phyloP scores from a whole-genome alignment of 2,113 vertebrate genomes.

The Leptobrachium ailaonicum region DNA sequence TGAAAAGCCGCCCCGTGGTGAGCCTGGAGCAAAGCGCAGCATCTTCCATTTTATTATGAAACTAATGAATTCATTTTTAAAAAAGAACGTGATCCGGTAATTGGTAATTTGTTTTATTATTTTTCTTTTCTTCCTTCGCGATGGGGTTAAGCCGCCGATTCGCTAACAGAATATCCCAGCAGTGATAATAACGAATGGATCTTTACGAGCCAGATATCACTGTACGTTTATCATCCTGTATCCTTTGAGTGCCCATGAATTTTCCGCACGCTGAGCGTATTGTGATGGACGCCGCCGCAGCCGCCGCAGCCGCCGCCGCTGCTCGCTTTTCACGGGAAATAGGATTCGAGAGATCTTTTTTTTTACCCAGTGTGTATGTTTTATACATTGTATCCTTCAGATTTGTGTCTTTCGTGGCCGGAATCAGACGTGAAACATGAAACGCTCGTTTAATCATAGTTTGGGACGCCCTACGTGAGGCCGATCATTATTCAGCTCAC shows the following conservation, averaged over 20 bases:
- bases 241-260: constrained; percentile 35
- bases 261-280: not conserved
- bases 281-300: constrained; percentile 12
- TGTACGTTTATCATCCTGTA: constrained; percentile 26
- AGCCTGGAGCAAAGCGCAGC: no score
- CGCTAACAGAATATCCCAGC: constrained; percentile 9
- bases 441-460: constrained; percentile 42
- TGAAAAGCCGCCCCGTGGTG: no score
- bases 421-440: constrained; percentile 28
- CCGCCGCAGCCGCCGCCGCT: not conserved
- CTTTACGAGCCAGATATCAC: not conserved
- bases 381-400: constrained; percentile 18
- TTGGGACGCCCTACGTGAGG: constrained; percentile 8
- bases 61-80: no score
- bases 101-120: no score
- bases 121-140: no score
- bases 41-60: no score
- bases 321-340: not conserved
- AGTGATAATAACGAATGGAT: not conserved
- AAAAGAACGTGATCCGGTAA: no score
- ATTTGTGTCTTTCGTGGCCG: constrained; percentile 33
- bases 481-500: constrained; percentile 38
- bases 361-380: not conserved
- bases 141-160: not conserved
- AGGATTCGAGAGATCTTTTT: not conserved